These are phyloP conservation scores for Florisuga fusca DNA, from an alignment of 2,797 vertebrate species.

Conservation along the genomic window DNA sequence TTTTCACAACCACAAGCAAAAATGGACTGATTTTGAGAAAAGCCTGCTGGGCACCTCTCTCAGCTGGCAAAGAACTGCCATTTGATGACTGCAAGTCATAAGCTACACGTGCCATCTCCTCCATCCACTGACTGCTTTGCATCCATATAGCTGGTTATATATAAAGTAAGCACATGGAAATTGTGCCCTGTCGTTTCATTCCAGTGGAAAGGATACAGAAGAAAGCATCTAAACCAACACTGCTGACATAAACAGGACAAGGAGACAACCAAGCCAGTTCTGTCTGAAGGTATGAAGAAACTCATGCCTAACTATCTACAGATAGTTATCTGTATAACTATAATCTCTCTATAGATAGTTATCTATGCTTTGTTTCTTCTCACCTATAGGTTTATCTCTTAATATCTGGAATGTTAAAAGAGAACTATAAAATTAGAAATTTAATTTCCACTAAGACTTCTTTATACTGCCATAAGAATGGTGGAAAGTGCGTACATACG, in stretches of 20 bases:
- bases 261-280: not conserved
- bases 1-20: not conserved
- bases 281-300: not conserved
- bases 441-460: not conserved
- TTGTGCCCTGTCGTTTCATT: not conserved
- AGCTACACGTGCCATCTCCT: not conserved
- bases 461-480: not conserved
- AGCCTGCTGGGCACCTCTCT: not conserved
- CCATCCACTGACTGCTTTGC: not conserved
- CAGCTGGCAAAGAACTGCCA: not conserved
- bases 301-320: not conserved
- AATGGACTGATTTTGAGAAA: not conserved
- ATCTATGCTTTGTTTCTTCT: not conserved
- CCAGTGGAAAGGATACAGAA: not conserved
- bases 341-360: too few species aligned
- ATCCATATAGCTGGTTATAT: fast-evolving
- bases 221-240: not conserved
- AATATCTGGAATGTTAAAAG: not conserved
- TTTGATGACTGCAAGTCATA: not conserved
- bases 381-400: not conserved
- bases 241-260: not conserved
- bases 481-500: not conserved
- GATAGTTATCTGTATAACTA: too few species aligned
- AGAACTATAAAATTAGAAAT: not conserved
- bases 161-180: not conserved